Evolutionary conservation across 1,140 invertebrate genomes (phyloP).

Genomic region (Dryas iulia): DNA sequence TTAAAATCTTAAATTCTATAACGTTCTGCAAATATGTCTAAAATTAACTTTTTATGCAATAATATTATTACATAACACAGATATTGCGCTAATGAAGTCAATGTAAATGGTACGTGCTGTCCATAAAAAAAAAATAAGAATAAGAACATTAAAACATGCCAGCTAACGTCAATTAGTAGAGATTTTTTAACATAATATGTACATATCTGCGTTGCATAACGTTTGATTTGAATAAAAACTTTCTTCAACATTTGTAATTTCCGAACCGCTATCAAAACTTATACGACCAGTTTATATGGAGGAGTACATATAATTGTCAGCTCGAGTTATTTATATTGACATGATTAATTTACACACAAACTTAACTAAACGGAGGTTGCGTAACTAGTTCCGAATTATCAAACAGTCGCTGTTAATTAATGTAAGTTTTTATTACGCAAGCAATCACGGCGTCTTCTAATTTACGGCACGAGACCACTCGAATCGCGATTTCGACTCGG

Average conservation of each 20-base stretch:
- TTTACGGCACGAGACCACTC: constrained; percentile 19
- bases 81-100: not conserved
- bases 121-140: not conserved
- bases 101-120: not conserved
- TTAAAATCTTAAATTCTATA: too few relatives aligned
- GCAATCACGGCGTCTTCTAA: constrained; percentile 24
- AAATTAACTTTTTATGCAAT: not conserved
- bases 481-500: not conserved
- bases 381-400: constrained; percentile 29
- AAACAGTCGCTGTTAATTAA: constrained; percentile 32
- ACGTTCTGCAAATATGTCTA: too few relatives aligned
- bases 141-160: not conserved
- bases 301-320: constrained; percentile 36
- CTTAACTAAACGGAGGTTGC: constrained; percentile 33
- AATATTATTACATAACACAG: not conserved
- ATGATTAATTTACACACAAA: constrained; percentile 35
- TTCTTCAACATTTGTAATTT: constrained; percentile 14
- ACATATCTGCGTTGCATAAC: not conserved
- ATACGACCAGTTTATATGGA: constrained; percentile 27
- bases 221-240: constrained; percentile 7
- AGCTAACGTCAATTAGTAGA: not conserved
- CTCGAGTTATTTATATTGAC: constrained; percentile 34
- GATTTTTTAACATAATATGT: not conserved
- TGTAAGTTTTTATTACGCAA: constrained; percentile 28
- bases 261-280: not conserved